Evolutionary conservation across 1,140 invertebrate genomes (phyloP).

Genomic region (Mamestra configurata): DNA sequence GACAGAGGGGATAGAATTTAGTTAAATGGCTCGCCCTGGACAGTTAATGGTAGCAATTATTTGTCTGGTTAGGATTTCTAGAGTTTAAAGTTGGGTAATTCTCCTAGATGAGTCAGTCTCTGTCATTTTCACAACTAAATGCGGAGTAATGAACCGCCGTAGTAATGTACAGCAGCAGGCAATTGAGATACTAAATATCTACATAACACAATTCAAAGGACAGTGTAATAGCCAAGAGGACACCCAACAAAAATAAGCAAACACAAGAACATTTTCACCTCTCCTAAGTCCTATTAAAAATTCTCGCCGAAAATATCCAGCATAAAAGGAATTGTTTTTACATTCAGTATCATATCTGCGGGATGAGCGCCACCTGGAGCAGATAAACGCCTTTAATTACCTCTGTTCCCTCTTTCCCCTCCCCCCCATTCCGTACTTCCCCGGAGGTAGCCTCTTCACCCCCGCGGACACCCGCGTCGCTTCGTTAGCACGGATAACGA

Average conservation of each 20-base stretch:
- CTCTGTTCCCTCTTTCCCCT: constrained; percentile 53
- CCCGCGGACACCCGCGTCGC: constrained; percentile 46
- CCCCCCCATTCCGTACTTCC: constrained; percentile 28
- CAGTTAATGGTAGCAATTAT: neutral
- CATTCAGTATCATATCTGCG: constrained; percentile 60
- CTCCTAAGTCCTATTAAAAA: neutral
- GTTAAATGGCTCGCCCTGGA: neutral
- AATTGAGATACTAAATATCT: neutral
- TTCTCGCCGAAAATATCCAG: neutral
- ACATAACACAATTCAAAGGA: neutral
- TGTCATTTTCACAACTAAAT: no score
- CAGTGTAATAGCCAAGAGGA: neutral
- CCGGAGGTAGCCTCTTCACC: constrained; percentile 45
- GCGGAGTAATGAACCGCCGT: no score
- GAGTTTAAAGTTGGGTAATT: no score
- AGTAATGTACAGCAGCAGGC: neutral
- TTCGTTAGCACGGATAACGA: constrained; percentile 69
- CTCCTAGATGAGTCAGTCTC: no score
- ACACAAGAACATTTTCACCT: constrained; percentile 3
- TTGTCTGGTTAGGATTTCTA: no score
- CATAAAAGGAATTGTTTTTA: constrained; percentile 52
- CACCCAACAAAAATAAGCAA: constrained; percentile 24
- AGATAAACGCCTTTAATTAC: constrained; percentile 79
- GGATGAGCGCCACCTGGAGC: constrained; percentile 63
- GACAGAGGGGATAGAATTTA: neutral